phyloP scores from a whole-genome alignment of 2,888 invertebrate genomes.

The Punctoribates punctum region DNA sequence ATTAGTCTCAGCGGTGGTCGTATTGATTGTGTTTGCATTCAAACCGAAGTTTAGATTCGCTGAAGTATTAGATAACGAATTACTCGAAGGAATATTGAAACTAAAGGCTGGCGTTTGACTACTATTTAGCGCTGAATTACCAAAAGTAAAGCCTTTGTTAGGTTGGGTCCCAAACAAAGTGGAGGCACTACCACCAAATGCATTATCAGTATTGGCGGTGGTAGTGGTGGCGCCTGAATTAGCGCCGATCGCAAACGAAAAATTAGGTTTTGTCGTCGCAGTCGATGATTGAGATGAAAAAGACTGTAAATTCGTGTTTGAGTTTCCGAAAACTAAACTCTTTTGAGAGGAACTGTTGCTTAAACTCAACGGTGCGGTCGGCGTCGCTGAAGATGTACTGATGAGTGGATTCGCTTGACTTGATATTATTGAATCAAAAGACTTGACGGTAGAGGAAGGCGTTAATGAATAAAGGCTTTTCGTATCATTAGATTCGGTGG shows the following conservation, averaged over 20 bases:
- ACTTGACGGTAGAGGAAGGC: neutral
- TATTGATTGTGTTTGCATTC: neutral
- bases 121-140: neutral
- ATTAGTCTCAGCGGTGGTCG: neutral
- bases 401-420: neutral
- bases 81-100: neutral
- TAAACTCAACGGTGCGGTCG: conserved; percentile 7
- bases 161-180: neutral
- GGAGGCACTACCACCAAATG: neutral
- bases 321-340: conserved; percentile 8
- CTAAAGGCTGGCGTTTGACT: neutral
- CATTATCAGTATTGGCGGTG: neutral
- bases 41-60: conserved; percentile 13
- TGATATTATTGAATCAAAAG: neutral
- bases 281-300: neutral
- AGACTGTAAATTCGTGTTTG: neutral
- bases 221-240: neutral
- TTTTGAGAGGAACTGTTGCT: conserved; percentile 16
- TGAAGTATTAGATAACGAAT: neutral
- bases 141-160: conserved; percentile 10
- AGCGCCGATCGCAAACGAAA: neutral
- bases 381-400: neutral
- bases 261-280: neutral
- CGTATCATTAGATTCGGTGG: no score
- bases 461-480: conserved; percentile 4